Evolutionary conservation across 2,888 invertebrate species (phyloP), one percentile per base, ranked within the genome.

Genomic region (Parnassius mnemosyne): DNA sequence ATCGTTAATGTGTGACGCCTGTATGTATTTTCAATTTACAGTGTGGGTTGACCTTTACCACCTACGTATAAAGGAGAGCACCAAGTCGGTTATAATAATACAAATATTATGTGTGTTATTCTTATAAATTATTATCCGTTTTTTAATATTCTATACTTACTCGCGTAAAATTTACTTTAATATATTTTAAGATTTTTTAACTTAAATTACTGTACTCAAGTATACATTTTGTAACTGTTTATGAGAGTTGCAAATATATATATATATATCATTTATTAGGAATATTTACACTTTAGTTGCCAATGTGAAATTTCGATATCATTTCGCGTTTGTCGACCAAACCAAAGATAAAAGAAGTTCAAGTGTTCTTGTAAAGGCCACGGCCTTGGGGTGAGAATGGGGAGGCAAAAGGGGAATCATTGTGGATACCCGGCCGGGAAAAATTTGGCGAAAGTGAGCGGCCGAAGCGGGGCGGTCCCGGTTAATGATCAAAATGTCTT

Each of bases 401-500:
- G 74, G 71, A 76, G 80, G 76, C 53, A 42, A 57, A 76, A 79
- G 72, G 77, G 76, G 78, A 76, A 78, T 75, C 77, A 74, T 79
- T 70, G 74, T 67, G 69, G 71, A 72, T 75, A 74, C 71, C 72
- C 72, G 69, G 73, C 74, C 78, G 76, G 79, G 80, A 84, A 84
- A 85, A 86, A 83, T 83, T 80, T 79, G 77, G 75, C 71, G 76
- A 76, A 79, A 77, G 75, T 70, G 76, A 73, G 76, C 70, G 74
- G 76, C 76, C 66, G 71, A 64, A 47, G 61, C 68, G 72, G 54
- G 72, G 75, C 70, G 69, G 71, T 68, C 65, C 65, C 79, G 74
- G 78, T 84, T 86, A 86, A 87, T 86, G 87, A 89, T 88, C 86
- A 86, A 84, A 86, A 85, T 86, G 85, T 83, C 87, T 85, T 83